Evolutionary conservation across 1,140 invertebrate genomes (phyloP).

Genomic region (Penaeus chinensis): DNA sequence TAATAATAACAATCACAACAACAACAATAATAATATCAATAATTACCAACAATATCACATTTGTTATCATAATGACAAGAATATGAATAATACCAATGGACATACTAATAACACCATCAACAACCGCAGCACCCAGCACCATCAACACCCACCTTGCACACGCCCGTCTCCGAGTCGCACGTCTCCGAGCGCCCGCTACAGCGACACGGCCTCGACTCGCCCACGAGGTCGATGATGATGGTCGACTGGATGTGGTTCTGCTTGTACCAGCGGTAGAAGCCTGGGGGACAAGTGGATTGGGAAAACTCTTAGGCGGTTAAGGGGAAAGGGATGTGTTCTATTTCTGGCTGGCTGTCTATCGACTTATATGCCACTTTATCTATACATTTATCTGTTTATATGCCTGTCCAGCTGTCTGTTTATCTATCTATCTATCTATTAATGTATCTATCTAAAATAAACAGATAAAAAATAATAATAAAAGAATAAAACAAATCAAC

Average conservation of each 20-base stretch:
- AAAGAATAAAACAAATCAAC: too few relatives aligned
- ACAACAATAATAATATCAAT: too few relatives aligned
- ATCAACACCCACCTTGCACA: conserved; percentile 77
- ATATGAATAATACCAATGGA: too few relatives aligned
- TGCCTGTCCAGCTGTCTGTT: conserved; percentile 67
- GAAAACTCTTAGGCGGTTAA: not conserved
- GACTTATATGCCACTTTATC: not conserved
- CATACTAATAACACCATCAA: too few relatives aligned
- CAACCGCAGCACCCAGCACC: too few relatives aligned
- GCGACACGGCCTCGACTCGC: conserved; percentile 82
- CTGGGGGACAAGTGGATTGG: conserved; percentile 66
- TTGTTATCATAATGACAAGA: too few relatives aligned
- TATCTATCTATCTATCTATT: conserved; percentile 72
- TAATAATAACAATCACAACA: too few relatives aligned
- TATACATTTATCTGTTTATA: conserved; percentile 59
- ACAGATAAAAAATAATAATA: too few relatives aligned
- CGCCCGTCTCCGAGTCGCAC: conserved; percentile 87
- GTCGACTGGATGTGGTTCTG: conserved; percentile 71
- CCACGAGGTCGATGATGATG: conserved; percentile 79
- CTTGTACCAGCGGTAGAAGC: conserved; percentile 83
- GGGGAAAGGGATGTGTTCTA: not conserved
- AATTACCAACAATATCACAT: too few relatives aligned
- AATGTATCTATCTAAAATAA: not conserved
- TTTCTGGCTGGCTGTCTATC: too few relatives aligned
- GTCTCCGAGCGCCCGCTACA: conserved; percentile 83